A percentile compares a stretch with the other conserved stretches of the same genome.
Evolutionary conservation across 2,888 invertebrate species (phyloP).

Genomic region (Eupithecia subumbrata): DNA sequence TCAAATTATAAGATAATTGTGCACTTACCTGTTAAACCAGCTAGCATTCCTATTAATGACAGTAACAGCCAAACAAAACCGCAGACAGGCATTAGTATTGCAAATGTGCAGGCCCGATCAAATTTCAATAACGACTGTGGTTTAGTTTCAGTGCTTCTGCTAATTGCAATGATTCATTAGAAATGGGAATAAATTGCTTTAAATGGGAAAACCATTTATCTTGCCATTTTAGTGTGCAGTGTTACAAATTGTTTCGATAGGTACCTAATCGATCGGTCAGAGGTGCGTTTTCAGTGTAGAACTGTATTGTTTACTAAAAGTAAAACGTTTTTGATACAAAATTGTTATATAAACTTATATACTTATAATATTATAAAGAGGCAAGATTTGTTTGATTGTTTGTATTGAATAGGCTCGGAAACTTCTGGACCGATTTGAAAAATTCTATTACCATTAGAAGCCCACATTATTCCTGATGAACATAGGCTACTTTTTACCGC

Average conservation of each 20-base stretch:
- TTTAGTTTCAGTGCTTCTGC: not conserved
- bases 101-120: not conserved
- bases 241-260: not conserved
- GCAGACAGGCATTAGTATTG: not conserved
- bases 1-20: too few relatives aligned
- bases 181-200: not conserved
- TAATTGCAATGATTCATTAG: constrained; percentile 1
- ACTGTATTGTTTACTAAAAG: too few relatives aligned
- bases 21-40: not conserved
- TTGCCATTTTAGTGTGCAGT: not conserved
- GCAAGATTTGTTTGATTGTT: too few relatives aligned
- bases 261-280: not conserved
- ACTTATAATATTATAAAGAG: too few relatives aligned
- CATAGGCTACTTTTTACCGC: too few relatives aligned
- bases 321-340: too few relatives aligned
- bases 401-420: too few relatives aligned
- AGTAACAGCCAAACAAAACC: not conserved
- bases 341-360: too few relatives aligned
- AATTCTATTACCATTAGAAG: too few relatives aligned
- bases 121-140: not conserved
- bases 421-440: too few relatives aligned
- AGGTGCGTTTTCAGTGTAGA: not conserved
- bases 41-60: not conserved
- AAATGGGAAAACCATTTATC: not conserved
- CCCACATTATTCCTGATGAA: too few relatives aligned